Evolutionary conservation across 2,113 vertebrate species (phyloP).

Genomic region (Australoheros scitulus): DNA sequence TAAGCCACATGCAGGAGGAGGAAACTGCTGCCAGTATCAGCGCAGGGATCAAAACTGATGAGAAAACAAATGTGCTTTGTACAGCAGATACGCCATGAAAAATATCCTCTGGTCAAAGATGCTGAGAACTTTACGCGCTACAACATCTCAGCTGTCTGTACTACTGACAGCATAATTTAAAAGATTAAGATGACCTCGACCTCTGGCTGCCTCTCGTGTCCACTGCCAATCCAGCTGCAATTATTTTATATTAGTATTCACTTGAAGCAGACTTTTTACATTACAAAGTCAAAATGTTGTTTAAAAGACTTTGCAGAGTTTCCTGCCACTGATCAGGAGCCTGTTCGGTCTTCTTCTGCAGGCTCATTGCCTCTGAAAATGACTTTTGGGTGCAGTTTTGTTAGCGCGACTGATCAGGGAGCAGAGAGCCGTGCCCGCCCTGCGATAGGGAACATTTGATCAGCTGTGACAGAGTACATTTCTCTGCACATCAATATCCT

Average conservation of each 20-base stretch:
- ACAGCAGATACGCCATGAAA: slow-evolving; percentile 21
- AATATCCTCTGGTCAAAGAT: slow-evolving; percentile 14
- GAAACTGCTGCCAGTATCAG: slow-evolving; percentile 23
- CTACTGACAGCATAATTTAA: slow-evolving; percentile 13
- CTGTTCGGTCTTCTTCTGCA: slow-evolving; percentile 42
- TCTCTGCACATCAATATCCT: slow-evolving; percentile 72
- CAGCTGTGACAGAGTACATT: slow-evolving; percentile 38
- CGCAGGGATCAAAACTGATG: slow-evolving; percentile 16
- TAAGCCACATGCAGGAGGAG: slow-evolving; percentile 13
- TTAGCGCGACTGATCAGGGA: slow-evolving; percentile 26
- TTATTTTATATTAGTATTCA: background rate
- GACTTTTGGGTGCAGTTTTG: slow-evolving; percentile 60
- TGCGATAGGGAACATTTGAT: slow-evolving; percentile 39
- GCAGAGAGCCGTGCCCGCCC: slow-evolving; percentile 8
- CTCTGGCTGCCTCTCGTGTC: background rate
- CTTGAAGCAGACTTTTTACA: slow-evolving; percentile 29
- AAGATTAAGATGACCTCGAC: slow-evolving; percentile 22
- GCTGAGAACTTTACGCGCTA: slow-evolving; percentile 6
- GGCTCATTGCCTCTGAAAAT: slow-evolving; percentile 68
- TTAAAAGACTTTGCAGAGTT: slow-evolving; percentile 39
- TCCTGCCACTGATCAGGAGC: slow-evolving; percentile 14
- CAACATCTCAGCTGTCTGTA: slow-evolving; percentile 4
- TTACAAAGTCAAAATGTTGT: slow-evolving; percentile 41
- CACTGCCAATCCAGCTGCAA: background rate
- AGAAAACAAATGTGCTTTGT: slow-evolving; percentile 51